Conservation (phyloP, 2,888 invertebrate species). For the Phaedon cochleariae region DNA sequence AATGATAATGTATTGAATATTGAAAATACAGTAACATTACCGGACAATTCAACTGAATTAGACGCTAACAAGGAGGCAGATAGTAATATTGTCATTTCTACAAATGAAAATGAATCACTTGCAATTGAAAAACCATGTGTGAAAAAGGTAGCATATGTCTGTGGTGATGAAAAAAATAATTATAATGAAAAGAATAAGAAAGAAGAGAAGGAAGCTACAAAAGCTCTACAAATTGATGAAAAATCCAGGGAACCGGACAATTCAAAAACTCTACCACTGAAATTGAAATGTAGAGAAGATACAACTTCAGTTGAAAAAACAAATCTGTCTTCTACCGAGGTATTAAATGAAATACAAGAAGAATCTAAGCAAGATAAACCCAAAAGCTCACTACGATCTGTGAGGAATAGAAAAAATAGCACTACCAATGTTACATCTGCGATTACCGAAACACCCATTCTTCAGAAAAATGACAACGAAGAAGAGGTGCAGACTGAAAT, state of each 20-base stretch:
- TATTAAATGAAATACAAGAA: slow-evolving; percentile 7
- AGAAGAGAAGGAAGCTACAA: background rate
- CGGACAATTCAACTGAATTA: slow-evolving; percentile 10
- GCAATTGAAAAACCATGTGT: slow-evolving; percentile 41
- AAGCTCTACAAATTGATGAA: background rate
- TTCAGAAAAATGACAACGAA: background rate
- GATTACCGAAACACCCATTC: background rate
- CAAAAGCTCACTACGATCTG: slow-evolving; percentile 33
- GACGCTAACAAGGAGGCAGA: slow-evolving; percentile 11
- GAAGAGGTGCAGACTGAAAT: slow-evolving; percentile 30
- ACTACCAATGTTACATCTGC: background rate
- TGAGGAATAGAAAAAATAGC: slow-evolving; percentile 26
- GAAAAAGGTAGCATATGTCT: slow-evolving; percentile 44
- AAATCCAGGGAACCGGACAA: slow-evolving; percentile 11
- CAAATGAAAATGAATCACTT: slow-evolving; percentile 13
- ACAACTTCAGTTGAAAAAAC: background rate
- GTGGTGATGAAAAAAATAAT: slow-evolving; percentile 30
- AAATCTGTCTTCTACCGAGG: background rate
- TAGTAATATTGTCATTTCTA: slow-evolving; percentile 1
- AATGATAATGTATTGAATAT: background rate
- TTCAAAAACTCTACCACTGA: background rate
- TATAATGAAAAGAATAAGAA: slow-evolving; percentile 1
- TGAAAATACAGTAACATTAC: slow-evolving; percentile 14
- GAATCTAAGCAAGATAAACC: slow-evolving; percentile 14
- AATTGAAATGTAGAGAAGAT: background rate